These are phyloP conservation scores for Erpornis zantholeuca DNA, from an alignment of 2,113 vertebrate species.

Conservation along the genomic window DNA sequence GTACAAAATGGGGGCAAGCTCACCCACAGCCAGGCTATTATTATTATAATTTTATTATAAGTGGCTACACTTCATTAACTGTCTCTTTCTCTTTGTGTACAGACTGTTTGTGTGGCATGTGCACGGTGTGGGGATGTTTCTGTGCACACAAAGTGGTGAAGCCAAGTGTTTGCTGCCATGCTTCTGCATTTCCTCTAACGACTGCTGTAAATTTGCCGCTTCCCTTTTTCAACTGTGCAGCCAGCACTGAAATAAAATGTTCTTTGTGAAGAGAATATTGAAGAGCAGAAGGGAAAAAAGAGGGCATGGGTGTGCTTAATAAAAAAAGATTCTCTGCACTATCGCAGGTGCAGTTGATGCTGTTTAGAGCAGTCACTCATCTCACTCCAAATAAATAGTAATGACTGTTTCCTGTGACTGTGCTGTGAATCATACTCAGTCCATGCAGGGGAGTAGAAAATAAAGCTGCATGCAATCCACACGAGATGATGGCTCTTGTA, in stretches of 20 bases:
- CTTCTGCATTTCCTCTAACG: not conserved
- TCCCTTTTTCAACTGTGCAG: not conserved
- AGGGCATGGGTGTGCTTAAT: conserved; percentile 7
- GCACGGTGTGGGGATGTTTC: not conserved
- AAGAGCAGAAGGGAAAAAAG: not conserved
- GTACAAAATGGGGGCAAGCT: not conserved
- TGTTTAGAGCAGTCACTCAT: conserved; percentile 54
- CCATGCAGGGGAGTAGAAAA: conserved; percentile 48
- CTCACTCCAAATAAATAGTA: conserved; percentile 50
- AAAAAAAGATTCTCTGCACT: not conserved
- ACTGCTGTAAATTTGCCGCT: conserved; percentile 16
- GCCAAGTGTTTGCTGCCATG: not conserved
- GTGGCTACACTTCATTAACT: not conserved
- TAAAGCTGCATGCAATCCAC: conserved; percentile 54
- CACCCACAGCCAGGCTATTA: not conserved
- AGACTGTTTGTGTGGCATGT: not conserved
- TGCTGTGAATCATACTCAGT: conserved; percentile 54
- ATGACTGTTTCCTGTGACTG: conserved; percentile 64
- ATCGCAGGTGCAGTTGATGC: conserved; percentile 22
- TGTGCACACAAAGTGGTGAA: not conserved
- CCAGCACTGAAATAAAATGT: conserved; percentile 3
- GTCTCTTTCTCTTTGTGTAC: not conserved
- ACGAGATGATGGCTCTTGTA: conserved; percentile 44
- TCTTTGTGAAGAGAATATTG: conserved; percentile 53
- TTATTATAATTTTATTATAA: not conserved